Conservation (phyloP, 2,888 invertebrate genomes). For the Stenodera caucasica region DNA sequence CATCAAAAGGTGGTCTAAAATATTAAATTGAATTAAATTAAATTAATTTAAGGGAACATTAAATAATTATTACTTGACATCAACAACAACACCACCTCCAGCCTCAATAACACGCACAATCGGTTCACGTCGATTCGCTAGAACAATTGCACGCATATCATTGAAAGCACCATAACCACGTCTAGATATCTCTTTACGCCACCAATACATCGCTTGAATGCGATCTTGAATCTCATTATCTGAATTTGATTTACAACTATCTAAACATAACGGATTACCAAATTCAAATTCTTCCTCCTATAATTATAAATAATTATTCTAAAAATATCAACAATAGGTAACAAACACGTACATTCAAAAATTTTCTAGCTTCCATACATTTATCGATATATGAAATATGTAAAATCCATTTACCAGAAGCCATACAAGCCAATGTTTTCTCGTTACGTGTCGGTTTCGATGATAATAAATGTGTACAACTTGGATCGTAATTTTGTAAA, state of each 20-base stretch:
- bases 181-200: conserved; percentile 65
- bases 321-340: neutral
- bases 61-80: conserved; percentile 58
- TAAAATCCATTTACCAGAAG: conserved; percentile 89
- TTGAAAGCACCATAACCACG: conserved; percentile 55
- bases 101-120: conserved; percentile 73
- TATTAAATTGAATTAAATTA: conserved; percentile 18
- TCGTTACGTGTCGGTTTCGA: conserved; percentile 78
- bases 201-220: conserved; percentile 65
- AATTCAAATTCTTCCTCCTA: conserved; percentile 85
- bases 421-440: conserved; percentile 83
- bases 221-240: conserved; percentile 56
- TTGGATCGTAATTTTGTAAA: conserved; percentile 60
- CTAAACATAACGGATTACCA: conserved; percentile 71
- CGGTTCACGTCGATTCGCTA: conserved; percentile 62
- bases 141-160: conserved; percentile 62
- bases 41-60: neutral
- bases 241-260: conserved; percentile 56
- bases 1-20: conserved; percentile 62
- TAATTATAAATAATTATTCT: conserved; percentile 23
- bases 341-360: conserved; percentile 63
- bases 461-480: conserved; percentile 77
- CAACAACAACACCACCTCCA: conserved; percentile 73
- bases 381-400: conserved; percentile 75
- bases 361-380: conserved; percentile 63